These are phyloP conservation scores for Stichopus chloronotus DNA, from an alignment of 35 echinoderm and acorn worm species.

Conservation along the genomic window DNA sequence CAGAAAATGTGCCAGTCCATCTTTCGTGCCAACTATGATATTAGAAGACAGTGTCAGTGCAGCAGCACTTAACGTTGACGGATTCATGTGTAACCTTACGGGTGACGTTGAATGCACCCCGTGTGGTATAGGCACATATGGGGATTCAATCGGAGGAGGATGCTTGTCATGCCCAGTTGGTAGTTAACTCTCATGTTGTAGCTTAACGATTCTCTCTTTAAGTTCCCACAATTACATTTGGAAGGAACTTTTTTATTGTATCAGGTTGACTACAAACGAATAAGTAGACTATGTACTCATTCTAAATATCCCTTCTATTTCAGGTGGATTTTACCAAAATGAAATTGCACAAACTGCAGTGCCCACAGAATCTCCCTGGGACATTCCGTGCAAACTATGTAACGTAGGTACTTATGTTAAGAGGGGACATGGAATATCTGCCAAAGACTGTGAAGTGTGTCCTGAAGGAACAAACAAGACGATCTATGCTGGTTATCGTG, in stretches of 20 bases:
- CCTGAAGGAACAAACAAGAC: constrained; percentile 1
- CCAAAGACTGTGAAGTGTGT: neutral
- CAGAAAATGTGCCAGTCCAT: neutral
- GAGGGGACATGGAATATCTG: neutral
- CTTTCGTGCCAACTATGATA: neutral
- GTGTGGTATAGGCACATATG: neutral
- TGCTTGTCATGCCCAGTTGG: neutral
- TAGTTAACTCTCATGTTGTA: neutral
- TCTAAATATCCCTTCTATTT: neutral
- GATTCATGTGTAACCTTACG: neutral
- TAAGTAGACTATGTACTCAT: too few species aligned
- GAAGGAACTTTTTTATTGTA: too few species aligned
- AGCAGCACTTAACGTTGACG: neutral
- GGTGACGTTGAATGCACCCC: neutral
- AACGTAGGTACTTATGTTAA: neutral
- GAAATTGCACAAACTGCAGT: neutral
- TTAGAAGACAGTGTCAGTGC: neutral
- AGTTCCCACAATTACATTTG: too few species aligned
- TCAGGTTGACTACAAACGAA: too few species aligned
- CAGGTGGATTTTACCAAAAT: constrained; percentile 8
- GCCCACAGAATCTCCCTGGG: neutral
- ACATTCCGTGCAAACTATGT: neutral
- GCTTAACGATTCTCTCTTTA: too few species aligned
- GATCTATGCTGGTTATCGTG: neutral
- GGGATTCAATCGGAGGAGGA: neutral